Conservation (phyloP, 2,797 vertebrate species). For the Artibeus lituratus region DNA sequence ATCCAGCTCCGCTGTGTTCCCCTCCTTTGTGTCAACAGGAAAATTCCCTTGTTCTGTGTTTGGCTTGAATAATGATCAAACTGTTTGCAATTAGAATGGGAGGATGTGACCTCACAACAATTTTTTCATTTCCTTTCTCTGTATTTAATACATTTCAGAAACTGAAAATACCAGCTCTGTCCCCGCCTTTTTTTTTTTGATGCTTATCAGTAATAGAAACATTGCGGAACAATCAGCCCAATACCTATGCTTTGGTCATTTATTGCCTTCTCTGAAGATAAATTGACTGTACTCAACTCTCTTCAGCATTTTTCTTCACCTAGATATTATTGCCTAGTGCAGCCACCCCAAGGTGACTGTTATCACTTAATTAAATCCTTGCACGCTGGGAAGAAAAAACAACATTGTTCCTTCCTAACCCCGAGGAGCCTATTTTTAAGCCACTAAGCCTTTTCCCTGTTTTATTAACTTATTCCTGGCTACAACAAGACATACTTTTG, state of each 20-base stretch:
- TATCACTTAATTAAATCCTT: conserved; percentile 97
- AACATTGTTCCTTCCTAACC: conserved; percentile 93
- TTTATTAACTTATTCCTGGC: conserved; percentile 88
- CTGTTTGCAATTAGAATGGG: conserved; percentile 83
- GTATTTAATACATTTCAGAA: conserved; percentile 85
- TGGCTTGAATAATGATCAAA: conserved; percentile 85
- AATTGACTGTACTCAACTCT: conserved; percentile 89
- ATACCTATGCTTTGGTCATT: conserved; percentile 88
- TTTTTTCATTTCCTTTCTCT: conserved; percentile 81
- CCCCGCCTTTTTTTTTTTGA: conserved; percentile 82
- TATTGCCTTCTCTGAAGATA: conserved; percentile 89
- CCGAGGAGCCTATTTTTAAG: conserved; percentile 88
- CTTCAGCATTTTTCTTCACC: conserved; percentile 91
- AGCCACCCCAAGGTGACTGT: conserved; percentile 95
- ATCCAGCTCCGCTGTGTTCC: conserved; percentile 72
- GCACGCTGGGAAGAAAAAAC: conserved; percentile 92
- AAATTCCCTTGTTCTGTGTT: conserved; percentile 83
- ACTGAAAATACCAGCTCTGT: conserved; percentile 85
- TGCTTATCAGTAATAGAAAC: conserved; percentile 88
- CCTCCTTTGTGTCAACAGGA: conserved; percentile 81
- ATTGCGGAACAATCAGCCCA: conserved; percentile 88
- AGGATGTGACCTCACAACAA: conserved; percentile 82
- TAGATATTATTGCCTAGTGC: conserved; percentile 93
- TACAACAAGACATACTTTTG: conserved; percentile 85
- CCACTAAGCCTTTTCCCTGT: conserved; percentile 85